These are phyloP conservation scores for Cranoglanis bouderius DNA, from an alignment of 2,113 vertebrate species.

Conservation along the genomic window DNA sequence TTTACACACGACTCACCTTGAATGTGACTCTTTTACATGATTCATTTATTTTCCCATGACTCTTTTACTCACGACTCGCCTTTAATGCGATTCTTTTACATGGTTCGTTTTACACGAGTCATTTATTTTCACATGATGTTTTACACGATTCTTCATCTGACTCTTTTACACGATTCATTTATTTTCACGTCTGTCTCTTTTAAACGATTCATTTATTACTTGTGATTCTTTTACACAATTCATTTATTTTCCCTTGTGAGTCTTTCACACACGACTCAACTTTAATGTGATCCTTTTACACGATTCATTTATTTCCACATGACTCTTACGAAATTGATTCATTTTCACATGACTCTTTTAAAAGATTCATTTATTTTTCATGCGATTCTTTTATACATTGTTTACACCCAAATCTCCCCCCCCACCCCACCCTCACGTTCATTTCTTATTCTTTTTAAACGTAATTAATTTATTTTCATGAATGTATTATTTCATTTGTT, in stretches of 20 bases:
- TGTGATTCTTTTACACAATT: neutral
- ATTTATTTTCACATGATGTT: neutral
- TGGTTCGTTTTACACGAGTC: neutral
- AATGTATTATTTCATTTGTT: neutral
- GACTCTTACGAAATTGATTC: neutral
- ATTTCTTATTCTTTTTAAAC: neutral
- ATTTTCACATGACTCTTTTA: neutral
- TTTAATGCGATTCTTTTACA: no score
- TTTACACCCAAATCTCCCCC: neutral
- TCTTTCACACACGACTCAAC: neutral
- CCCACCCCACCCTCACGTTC: no score
- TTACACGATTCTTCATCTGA: no score
- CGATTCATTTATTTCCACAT: neutral
- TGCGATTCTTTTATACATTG: neutral
- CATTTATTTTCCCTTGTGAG: neutral
- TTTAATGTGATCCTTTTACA: neutral
- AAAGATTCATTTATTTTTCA: neutral
- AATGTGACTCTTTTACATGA: neutral
- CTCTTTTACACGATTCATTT: neutral
- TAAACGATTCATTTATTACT: neutral
- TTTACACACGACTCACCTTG: neutral
- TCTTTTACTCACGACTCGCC: no score
- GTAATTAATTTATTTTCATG: neutral
- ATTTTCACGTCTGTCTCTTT: no score
- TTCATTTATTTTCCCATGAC: neutral